phyloP scores from a whole-genome alignment of 2,797 vertebrate species.

The Pseudomugil gertrudae region DNA sequence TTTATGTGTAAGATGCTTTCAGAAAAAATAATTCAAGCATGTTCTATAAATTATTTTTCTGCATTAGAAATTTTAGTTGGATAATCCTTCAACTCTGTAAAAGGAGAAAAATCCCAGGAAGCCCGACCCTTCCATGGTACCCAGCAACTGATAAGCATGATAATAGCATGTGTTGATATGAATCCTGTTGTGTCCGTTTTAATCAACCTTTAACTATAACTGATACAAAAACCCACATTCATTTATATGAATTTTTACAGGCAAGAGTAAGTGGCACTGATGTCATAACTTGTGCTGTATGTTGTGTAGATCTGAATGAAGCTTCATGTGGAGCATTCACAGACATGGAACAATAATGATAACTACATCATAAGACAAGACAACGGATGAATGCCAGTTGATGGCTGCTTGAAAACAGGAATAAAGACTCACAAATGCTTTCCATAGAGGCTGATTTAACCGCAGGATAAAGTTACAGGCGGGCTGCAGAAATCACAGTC shows the following conservation, averaged over 20 bases:
- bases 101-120: no score
- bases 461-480: conserved; percentile 36
- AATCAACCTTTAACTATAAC: no score
- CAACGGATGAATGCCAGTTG: conserved; percentile 21
- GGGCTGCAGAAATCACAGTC: conserved; percentile 55
- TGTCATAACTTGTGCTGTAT: background rate
- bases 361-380: background rate
- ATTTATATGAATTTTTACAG: background rate
- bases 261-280: background rate
- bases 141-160: no score
- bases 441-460: conserved; percentile 28
- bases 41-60: no score
- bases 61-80: no score
- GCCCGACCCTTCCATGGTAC: no score
- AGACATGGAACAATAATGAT: background rate
- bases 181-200: no score
- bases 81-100: no score
- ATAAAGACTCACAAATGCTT: conserved; percentile 14
- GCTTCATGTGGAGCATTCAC: background rate
- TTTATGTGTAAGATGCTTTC: no score
- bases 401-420: conserved; percentile 19
- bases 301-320: background rate
- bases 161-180: no score
- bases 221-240: background rate
- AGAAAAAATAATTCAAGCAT: no score